Conservation (phyloP, 2,113 vertebrate species). For the Atractosteus spatula region DNA sequence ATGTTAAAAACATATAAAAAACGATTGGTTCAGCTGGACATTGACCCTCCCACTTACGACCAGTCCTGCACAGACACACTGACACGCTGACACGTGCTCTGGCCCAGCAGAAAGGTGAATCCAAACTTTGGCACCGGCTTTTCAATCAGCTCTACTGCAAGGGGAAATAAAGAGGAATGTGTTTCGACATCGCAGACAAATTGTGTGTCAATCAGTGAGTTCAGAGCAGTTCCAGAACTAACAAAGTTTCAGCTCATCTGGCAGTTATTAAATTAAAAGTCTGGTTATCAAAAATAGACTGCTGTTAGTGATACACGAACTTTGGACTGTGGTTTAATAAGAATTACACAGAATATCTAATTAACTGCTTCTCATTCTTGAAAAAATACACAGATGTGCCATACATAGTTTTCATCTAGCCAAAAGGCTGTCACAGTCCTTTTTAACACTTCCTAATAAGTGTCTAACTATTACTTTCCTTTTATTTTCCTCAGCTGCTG, state of each 20-base stretch:
- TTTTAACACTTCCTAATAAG: constrained; percentile 14
- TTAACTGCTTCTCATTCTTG: constrained; percentile 5
- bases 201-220: not conserved
- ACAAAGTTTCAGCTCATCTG: not conserved
- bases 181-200: not conserved
- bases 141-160: not conserved
- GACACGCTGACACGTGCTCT: not conserved
- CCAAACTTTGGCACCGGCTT: not conserved
- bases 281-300: too few species aligned
- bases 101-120: not conserved
- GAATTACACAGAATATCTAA: constrained; percentile 7
- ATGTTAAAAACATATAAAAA: too few species aligned
- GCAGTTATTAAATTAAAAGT: too few species aligned
- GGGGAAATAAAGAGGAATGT: not conserved
- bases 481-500: not conserved
- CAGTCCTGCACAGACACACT: too few species aligned
- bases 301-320: not conserved
- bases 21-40: too few species aligned
- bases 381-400: constrained; percentile 4
- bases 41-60: too few species aligned
- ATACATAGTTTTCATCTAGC: not conserved
- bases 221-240: not conserved
- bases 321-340: constrained; percentile 3
- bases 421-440: constrained; percentile 9
- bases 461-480: not conserved